Percentiles rank a stretch among this genome's conserved stretches.
Evolutionary conservation across 2,888 invertebrate species (phyloP).

Genomic region (Liopterus haemorrhoidalis): DNA sequence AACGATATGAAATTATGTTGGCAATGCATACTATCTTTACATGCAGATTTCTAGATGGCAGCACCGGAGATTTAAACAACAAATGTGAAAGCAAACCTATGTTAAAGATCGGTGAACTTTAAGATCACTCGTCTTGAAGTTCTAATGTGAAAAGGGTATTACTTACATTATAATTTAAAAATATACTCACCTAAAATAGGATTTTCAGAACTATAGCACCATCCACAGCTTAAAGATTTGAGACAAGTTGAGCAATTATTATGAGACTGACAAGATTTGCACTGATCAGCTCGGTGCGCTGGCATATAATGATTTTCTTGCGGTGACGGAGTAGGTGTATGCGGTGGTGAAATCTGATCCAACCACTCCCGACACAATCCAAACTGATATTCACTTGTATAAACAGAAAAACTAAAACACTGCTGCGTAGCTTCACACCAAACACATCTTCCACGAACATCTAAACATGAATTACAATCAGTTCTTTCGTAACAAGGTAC

Average conservation of each 20-base stretch:
- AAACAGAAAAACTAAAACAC: constrained; percentile 93
- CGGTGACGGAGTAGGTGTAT: constrained; percentile 47
- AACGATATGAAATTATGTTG: no score
- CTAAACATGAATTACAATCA: constrained; percentile 76
- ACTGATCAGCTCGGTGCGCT: constrained; percentile 54
- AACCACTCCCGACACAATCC: constrained; percentile 91
- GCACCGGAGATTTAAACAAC: no score
- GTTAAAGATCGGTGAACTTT: no score
- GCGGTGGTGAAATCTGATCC: constrained; percentile 58
- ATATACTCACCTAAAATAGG: constrained; percentile 82
- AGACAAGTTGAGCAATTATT: constrained; percentile 74
- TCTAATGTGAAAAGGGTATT: no score
- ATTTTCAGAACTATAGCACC: constrained; percentile 86
- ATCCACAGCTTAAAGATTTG: constrained; percentile 82
- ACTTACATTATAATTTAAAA: no score
- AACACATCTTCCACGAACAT: constrained; percentile 64
- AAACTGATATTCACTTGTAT: constrained; percentile 89
- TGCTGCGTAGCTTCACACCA: constrained; percentile 92
- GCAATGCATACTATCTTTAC: no score
- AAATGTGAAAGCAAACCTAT: no score
- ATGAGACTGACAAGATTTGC: constrained; percentile 73
- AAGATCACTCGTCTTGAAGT: no score
- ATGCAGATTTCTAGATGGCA: no score
- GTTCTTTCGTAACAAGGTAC: constrained; percentile 71
- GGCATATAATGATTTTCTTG: constrained; percentile 40